Evolutionary conservation across 2,888 invertebrate species (phyloP).

Genomic region (Gymnosoma rotundatum): DNA sequence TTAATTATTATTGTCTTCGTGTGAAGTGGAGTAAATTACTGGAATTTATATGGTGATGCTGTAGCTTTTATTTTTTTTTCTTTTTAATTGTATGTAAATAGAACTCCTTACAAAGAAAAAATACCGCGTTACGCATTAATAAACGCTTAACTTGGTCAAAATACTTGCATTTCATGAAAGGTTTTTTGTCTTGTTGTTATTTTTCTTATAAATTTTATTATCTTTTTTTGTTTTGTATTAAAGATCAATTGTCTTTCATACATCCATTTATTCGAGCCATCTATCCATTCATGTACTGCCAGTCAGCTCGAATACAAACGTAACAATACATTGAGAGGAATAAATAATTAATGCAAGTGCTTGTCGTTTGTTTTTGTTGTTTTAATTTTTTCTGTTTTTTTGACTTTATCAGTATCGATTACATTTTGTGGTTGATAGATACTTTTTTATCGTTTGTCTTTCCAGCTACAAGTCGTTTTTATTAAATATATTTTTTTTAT

Average conservation of each 20-base stretch:
- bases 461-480: conserved; percentile 46
- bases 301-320: conserved; percentile 2
- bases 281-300: conserved; percentile 3
- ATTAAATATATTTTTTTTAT: conserved; percentile 1
- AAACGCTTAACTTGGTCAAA: conserved; percentile 81
- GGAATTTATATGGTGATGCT: conserved; percentile 31
- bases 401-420: conserved; percentile 61
- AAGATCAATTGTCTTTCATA: conserved; percentile 51
- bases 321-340: conserved; percentile 18
- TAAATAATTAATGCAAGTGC: conserved; percentile 56
- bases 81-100: conserved; percentile 48
- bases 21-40: conserved; percentile 50
- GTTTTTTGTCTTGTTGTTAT: conserved; percentile 28
- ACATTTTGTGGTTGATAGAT: conserved; percentile 68
- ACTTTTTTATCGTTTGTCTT: conserved; percentile 61
- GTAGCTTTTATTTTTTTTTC: not conserved
- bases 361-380: conserved; percentile 39
- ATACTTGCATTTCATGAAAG: conserved; percentile 71
- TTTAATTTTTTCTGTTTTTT: conserved; percentile 22
- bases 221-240: too few species aligned
- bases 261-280: conserved; percentile 19
- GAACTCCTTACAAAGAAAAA: conserved; percentile 65
- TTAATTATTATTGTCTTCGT: conserved; percentile 17
- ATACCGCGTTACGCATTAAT: conserved; percentile 79
- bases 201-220: conserved; percentile 42